Base-by-base conservation (phyloP, 1,140 invertebrate genomes). In the Nautilus pompilius region DNA sequence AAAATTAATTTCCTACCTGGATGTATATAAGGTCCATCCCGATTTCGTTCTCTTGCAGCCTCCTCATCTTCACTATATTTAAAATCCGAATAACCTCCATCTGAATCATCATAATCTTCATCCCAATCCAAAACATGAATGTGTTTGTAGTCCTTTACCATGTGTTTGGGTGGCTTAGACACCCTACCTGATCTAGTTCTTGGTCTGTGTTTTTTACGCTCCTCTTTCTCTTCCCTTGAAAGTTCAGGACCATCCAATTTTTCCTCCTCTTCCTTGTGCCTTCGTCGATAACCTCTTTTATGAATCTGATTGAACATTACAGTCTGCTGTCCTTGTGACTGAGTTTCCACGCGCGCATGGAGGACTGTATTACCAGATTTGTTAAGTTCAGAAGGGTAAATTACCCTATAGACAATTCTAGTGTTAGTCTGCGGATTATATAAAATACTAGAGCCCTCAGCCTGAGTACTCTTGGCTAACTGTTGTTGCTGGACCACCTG, bases 131-230 rank as follows among this genome's bases (percentile, higher is more conserved):
- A 73, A 65, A 86, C 85, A 72, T 87, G 86, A 56, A 89, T 82
- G 53, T 88, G 86, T 71, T 88, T 89, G 67, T 89, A 89, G 73
- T 89, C 88, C 62, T 87, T 86, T 3, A 89, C 84, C 86, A 89
- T 89, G 67, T 90, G 87, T 33, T 86, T 83, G 0, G 88, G 88
- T 1, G 88, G 88, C 63, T 88, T 84, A 1, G 88, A 89, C 17
- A 89, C 78, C 45, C 88, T 78, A 0, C 88, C 88, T 17, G 87
- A 88, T 46, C 80, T 68, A 28, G 88, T 89, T 49, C 87, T 81
- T 0, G 86, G 86, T 3, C 86, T 68, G 4, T 86, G 83, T 68
- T 87, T 88, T 65, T 88, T 88, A 22, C 83, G 82, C 46, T 84
- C 86, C 62, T 85, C 84, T 62, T 80, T 83, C 67, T 86, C 84